Conservation (phyloP, 2,797 vertebrate genomes). For the Hyperoplus lanceolatus region DNA sequence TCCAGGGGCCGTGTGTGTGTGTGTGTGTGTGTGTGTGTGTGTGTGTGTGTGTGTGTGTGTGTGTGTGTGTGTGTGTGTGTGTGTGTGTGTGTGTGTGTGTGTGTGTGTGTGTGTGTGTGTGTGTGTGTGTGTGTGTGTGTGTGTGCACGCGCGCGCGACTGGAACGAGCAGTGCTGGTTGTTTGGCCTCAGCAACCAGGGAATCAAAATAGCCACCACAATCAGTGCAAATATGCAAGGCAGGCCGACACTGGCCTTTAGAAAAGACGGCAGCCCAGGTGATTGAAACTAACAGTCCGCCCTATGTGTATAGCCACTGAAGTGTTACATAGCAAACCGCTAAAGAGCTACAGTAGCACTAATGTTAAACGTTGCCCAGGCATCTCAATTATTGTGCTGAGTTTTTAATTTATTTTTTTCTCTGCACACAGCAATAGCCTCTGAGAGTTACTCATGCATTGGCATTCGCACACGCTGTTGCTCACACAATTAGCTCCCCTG, state of each 20-base stretch:
- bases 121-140: not conserved
- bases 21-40: too few species aligned
- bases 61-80: too few species aligned
- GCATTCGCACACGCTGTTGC: slow-evolving; percentile 67
- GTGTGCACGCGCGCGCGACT: too few species aligned
- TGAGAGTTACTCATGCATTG: slow-evolving; percentile 78
- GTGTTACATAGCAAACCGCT: slow-evolving; percentile 72
- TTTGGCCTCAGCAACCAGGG: slow-evolving; percentile 67
- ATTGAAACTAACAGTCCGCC: slow-evolving; percentile 75
- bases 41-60: too few species aligned
- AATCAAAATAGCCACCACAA: slow-evolving; percentile 85
- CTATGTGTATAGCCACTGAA: slow-evolving; percentile 76
- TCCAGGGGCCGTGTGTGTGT: too few species aligned
- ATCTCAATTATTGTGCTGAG: slow-evolving; percentile 62
- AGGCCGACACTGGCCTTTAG: slow-evolving; percentile 68
- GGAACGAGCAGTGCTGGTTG: slow-evolving; percentile 67
- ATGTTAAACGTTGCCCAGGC: slow-evolving; percentile 61
- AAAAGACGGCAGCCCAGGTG: slow-evolving; percentile 68
- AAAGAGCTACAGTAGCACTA: slow-evolving; percentile 49
- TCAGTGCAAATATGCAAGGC: slow-evolving; percentile 83
- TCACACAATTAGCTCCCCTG: slow-evolving; percentile 80
- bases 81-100: too few species aligned
- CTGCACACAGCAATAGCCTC: slow-evolving; percentile 55
- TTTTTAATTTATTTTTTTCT: slow-evolving; percentile 60
- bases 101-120: slow-evolving; percentile 43